Evolutionary conservation across 2,113 vertebrate genomes (phyloP).

Genomic region (Proteles cristata): DNA sequence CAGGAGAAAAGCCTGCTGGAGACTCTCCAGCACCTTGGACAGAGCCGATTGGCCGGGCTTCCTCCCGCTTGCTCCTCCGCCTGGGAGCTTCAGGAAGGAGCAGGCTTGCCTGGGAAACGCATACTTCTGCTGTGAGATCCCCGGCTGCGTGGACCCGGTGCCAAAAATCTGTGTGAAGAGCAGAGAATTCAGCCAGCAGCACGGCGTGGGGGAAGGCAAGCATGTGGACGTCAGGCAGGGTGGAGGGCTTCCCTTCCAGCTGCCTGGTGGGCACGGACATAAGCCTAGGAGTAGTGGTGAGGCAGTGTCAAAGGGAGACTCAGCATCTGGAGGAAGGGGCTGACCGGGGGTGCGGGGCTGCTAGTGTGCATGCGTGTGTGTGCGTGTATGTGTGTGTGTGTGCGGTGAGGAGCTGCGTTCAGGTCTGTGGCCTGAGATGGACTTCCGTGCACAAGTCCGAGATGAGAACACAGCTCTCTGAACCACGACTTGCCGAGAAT

Average conservation of each 20-base stretch:
- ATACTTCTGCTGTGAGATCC: background rate
- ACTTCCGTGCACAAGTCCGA: no score
- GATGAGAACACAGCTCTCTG: background rate
- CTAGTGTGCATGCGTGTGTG: background rate
- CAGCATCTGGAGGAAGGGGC: background rate
- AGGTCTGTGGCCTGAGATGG: background rate
- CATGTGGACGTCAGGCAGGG: background rate
- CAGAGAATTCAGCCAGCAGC: background rate
- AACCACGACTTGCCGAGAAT: fast-evolving
- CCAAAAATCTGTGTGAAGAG: background rate
- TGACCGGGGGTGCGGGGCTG: fast-evolving
- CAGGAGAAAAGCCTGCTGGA: background rate
- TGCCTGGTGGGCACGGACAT: background rate
- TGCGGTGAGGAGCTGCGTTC: background rate
- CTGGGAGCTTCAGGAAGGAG: background rate
- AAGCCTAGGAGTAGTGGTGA: fast-evolving
- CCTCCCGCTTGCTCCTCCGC: fast-evolving
- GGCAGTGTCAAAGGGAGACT: fast-evolving
- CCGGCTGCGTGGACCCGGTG: background rate
- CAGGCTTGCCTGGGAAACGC: background rate
- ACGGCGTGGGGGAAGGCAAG: background rate
- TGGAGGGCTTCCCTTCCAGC: background rate
- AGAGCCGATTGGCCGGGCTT: background rate
- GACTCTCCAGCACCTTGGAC: background rate
- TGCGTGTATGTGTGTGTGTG: fast-evolving